Conservation (phyloP, 2,888 invertebrate genomes). For the Blastobasis lacticolella region DNA sequence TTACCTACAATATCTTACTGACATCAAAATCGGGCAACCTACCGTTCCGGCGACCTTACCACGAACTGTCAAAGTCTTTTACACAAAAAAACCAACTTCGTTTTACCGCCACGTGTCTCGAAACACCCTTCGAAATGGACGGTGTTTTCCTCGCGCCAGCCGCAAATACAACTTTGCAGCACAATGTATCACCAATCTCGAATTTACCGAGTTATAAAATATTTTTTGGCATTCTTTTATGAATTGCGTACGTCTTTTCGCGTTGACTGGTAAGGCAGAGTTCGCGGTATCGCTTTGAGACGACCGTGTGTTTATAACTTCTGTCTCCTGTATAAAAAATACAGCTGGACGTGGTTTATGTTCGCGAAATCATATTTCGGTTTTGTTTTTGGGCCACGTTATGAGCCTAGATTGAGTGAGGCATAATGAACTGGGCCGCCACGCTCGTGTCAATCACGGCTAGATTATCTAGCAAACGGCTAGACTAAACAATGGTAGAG, state of each 20-base stretch:
- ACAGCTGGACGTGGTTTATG: constrained; percentile 2
- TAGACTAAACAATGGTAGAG: too few species aligned
- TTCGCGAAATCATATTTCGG: not conserved
- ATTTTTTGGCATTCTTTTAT: constrained; percentile 35
- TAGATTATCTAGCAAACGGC: too few species aligned
- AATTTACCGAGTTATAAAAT: constrained; percentile 66
- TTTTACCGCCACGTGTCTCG: too few species aligned
- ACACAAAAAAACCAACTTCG: constrained; percentile 30
- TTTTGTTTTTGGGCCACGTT: too few species aligned
- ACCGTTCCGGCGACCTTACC: constrained; percentile 66
- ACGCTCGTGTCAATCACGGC: too few species aligned
- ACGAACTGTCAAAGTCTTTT: constrained; percentile 69
- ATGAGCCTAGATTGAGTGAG: too few species aligned
- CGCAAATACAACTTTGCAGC: too few species aligned
- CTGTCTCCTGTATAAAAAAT: constrained; percentile 1
- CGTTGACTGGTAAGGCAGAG: constrained; percentile 21
- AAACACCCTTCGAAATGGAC: too few species aligned
- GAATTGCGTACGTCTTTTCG: constrained; percentile 13
- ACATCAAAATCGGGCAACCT: constrained; percentile 66
- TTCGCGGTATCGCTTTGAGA: constrained; percentile 24
- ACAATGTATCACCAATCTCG: constrained; percentile 40
- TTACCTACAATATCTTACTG: constrained; percentile 40
- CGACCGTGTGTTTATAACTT: constrained; percentile 9
- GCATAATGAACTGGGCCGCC: too few species aligned
- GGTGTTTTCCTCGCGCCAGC: too few species aligned